Base-by-base conservation (phyloP, 2,888 invertebrate genomes). In the Acronicta aceris region DNA sequence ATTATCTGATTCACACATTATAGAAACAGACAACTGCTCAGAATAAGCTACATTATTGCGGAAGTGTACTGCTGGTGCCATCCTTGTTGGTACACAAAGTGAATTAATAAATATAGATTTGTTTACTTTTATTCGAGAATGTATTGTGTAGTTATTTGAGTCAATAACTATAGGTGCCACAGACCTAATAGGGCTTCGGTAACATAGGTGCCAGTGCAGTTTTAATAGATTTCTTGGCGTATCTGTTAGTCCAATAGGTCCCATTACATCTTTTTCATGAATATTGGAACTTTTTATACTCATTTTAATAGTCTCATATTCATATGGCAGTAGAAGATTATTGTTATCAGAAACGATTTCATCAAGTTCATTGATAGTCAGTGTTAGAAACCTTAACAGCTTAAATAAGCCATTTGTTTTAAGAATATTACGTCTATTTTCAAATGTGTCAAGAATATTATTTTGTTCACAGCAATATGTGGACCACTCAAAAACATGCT, bases 401-500 rank as follows among this genome's bases (percentile, higher is more conserved):
- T 90, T 81, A 51, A 95, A 89, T 54, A 95, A 79, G n/a, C 89
- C 93, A 76, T 88, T 86, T 38, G 91, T 89, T 46, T 87, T 84
- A 57, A 95, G 78, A 41, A 94, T 66, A 45, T 89, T 83, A 57
- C 94, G 86, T 77, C 95, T 89, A 77, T 94, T 95, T 68, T 92
- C 89, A 56, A 91, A 78, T 51, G 91, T 89, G 41, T 82, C 78
- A 48, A 85, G 76, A 15, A 95, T 76, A 64, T 90, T 86, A 71
- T 89, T 88, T 69, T 90, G 87, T 80, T 91, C 81, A 78, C 95
- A 96, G 79, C 95, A 95, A 70, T 87, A 81, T 54, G 85, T 74
- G 43, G 95, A 93, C 96, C 96, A 96, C 61, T 92, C 89, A 81
- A 96, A 90, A 16, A 95, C 91, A 78, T 93, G 88, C 67, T 90